Conservation (phyloP, 2,797 vertebrate genomes). For the Carapus acus region DNA sequence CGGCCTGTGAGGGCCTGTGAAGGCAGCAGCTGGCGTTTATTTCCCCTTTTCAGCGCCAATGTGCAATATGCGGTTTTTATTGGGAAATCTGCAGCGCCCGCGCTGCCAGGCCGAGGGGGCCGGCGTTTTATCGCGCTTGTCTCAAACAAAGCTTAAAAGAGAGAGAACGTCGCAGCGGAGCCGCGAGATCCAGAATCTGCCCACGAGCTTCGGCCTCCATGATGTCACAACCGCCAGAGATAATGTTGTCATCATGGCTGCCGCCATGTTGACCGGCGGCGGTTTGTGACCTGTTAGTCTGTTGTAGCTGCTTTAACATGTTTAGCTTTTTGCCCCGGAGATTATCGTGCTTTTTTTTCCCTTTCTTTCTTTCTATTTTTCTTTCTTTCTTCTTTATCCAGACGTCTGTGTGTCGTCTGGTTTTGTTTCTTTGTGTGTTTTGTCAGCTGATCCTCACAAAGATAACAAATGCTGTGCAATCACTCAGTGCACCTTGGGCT, state of each 20-base stretch:
- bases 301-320: conserved; percentile 44
- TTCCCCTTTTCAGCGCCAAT: conserved; percentile 25
- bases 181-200: too few species aligned
- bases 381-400: conserved; percentile 14
- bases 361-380: conserved; percentile 34
- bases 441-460: conserved; percentile 34
- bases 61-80: conserved; percentile 51
- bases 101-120: too few species aligned
- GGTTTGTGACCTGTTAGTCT: conserved; percentile 18
- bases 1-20: conserved; percentile 22
- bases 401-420: conserved; percentile 5
- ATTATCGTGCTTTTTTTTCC: conserved; percentile 21
- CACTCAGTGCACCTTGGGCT: conserved; percentile 46
- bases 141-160: too few species aligned
- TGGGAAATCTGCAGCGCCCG: conserved; percentile 18
- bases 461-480: conserved; percentile 40
- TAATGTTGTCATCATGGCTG: conserved; percentile 15
- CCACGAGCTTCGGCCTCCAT: too few species aligned
- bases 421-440: conserved; percentile 32
- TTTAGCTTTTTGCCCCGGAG: conserved; percentile 33
- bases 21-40: conserved; percentile 21
- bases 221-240: conserved; percentile 2
- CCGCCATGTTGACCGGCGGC: conserved; percentile 1
- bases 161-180: too few species aligned
- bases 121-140: too few species aligned